Conservation (phyloP, 2,888 invertebrate genomes). For the Phoenoteleia sp. region DNA sequence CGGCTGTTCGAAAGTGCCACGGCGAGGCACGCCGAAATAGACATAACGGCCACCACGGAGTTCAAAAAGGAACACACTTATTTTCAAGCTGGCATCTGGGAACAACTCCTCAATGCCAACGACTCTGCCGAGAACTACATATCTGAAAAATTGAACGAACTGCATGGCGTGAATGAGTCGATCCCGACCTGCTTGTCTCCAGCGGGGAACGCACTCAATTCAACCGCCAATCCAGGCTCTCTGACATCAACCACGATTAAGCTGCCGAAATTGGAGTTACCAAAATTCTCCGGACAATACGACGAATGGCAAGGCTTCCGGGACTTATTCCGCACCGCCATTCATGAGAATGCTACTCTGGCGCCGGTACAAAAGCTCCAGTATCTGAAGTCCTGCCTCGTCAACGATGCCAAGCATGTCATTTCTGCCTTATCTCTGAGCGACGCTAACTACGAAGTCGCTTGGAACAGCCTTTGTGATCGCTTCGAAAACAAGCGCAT, state of each 20-base stretch:
- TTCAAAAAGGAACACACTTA: no score
- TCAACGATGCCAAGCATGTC: background rate
- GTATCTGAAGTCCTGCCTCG: no score
- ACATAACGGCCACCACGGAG: no score
- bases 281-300: background rate
- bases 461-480: background rate
- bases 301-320: background rate
- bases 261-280: background rate
- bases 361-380: background rate
- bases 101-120: no score
- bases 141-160: no score
- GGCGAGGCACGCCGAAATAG: no score
- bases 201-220: background rate
- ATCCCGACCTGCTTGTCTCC: no score
- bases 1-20: no score
- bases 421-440: background rate
- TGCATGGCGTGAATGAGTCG: no score
- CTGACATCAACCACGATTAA: background rate
- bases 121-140: no score
- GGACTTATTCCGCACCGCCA: background rate
- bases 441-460: background rate
- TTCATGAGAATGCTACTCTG: background rate
- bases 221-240: background rate
- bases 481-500: constrained; percentile 1
- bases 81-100: no score